phyloP scores from a whole-genome alignment of 2,888 invertebrate species.

The Shargacucullia verbasci region DNA sequence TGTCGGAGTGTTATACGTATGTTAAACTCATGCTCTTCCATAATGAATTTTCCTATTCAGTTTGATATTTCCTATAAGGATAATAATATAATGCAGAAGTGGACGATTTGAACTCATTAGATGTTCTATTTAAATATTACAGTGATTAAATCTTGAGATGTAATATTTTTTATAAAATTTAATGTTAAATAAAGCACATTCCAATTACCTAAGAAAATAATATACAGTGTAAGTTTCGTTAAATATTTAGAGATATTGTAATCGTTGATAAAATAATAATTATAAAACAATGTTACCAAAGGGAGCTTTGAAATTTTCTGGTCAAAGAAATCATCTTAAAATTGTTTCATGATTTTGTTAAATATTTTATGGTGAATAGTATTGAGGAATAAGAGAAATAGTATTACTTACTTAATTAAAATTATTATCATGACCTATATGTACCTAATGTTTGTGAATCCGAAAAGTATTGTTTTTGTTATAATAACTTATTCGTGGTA shows the following conservation, averaged over 20 bases:
- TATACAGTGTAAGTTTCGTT: conserved; percentile 45
- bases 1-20: too few relatives aligned
- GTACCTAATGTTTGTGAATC: conserved; percentile 9
- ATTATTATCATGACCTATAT: conserved; percentile 4
- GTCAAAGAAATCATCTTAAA: conserved; percentile 20
- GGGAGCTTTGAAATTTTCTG: conserved; percentile 55
- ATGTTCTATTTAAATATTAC: conserved; percentile 6
- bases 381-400: conserved; percentile 4
- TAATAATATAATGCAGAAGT: not conserved
- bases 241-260: conserved; percentile 38
- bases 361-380: conserved; percentile 14
- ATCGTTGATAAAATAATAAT: conserved; percentile 37
- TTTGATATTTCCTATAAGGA: not conserved
- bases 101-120: conserved; percentile 22
- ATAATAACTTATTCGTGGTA: conserved; percentile 10
- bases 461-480: conserved; percentile 40
- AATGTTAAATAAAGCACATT: conserved; percentile 55
- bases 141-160: conserved; percentile 27
- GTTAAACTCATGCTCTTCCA: not conserved
- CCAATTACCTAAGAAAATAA: conserved; percentile 52
- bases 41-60: not conserved
- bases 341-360: conserved; percentile 20
- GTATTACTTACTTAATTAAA: conserved; percentile 25
- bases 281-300: conserved; percentile 63
- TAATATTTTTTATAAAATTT: conserved; percentile 50